These are phyloP conservation scores for Drosophila setifemur DNA, from an alignment of 1,140 invertebrate species.

Conservation along the genomic window DNA sequence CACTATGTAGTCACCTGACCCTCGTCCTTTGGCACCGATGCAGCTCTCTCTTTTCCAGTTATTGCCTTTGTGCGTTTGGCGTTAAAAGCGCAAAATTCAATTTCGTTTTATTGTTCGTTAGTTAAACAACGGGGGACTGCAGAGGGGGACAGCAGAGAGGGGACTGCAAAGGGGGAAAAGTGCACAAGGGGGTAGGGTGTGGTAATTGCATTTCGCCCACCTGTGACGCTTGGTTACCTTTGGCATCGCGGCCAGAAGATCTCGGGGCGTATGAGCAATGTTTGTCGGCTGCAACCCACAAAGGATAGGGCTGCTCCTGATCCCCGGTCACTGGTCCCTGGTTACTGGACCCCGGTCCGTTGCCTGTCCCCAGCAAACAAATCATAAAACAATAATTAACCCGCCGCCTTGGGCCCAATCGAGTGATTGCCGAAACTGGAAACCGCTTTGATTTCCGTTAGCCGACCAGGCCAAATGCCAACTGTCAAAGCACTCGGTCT, in stretches of 20 bases:
- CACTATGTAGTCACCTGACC: background rate
- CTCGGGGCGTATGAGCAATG: slow-evolving; percentile 55
- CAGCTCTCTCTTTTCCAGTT: slow-evolving; percentile 15
- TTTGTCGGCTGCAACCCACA: slow-evolving; percentile 16
- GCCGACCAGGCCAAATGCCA: background rate
- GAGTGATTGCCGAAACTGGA: slow-evolving; percentile 8
- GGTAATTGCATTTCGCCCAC: slow-evolving; percentile 69
- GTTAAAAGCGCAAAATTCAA: slow-evolving; percentile 80
- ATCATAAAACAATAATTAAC: slow-evolving; percentile 45
- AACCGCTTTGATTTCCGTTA: slow-evolving; percentile 15
- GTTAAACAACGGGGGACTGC: slow-evolving; percentile 56
- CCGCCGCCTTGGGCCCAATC: slow-evolving; percentile 2
- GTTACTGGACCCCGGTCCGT: no score
- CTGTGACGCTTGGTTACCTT: slow-evolving; percentile 59
- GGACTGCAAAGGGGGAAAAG: background rate
- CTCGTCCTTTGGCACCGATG: background rate
- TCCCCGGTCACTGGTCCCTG: no score
- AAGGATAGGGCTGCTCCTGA: slow-evolving; percentile 7
- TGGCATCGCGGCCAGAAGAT: slow-evolving; percentile 8
- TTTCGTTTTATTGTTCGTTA: slow-evolving; percentile 79
- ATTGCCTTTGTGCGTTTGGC: slow-evolving; percentile 71
- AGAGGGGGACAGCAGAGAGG: background rate
- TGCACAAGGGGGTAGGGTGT: slow-evolving; percentile 27
- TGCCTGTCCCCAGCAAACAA: slow-evolving; percentile 11
- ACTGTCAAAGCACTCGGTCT: slow-evolving; percentile 6